These are phyloP conservation scores for Notarius quadriscutis DNA, from an alignment of 2,113 vertebrate species.

Conservation along the genomic window DNA sequence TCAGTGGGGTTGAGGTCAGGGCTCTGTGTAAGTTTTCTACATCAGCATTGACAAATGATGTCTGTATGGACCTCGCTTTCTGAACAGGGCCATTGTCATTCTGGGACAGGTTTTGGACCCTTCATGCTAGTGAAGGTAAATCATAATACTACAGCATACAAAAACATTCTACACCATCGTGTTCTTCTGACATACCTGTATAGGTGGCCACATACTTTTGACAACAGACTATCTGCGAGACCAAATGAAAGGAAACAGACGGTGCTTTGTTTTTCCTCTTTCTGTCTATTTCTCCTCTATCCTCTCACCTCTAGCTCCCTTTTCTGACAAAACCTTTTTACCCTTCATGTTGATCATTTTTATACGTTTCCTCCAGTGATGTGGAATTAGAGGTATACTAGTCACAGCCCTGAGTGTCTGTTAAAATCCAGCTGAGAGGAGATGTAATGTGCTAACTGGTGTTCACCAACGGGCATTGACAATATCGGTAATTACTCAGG, in stretches of 20 bases:
- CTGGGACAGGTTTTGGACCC: not conserved
- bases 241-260: not conserved
- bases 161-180: not conserved
- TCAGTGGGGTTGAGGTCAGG: not conserved
- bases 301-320: not conserved
- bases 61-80: not conserved
- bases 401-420: not conserved
- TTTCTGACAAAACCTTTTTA: not conserved
- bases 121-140: not conserved
- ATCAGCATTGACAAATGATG: not conserved
- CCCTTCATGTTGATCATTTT: not conserved
- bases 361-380: not conserved
- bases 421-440: constrained; percentile 23
- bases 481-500: constrained; percentile 43
- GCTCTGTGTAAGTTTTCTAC: not conserved
- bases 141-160: not conserved
- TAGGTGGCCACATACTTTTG: too few species aligned
- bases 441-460: constrained; percentile 32
- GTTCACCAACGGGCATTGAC: constrained; percentile 1
- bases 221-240: too few species aligned
- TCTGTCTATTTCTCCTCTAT: not conserved
- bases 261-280: not conserved
- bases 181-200: not conserved
- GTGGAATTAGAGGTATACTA: constrained; percentile 34
- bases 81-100: not conserved